phyloP scores from a whole-genome alignment of 1,140 invertebrate genomes.

The Nasonia longicornis region DNA sequence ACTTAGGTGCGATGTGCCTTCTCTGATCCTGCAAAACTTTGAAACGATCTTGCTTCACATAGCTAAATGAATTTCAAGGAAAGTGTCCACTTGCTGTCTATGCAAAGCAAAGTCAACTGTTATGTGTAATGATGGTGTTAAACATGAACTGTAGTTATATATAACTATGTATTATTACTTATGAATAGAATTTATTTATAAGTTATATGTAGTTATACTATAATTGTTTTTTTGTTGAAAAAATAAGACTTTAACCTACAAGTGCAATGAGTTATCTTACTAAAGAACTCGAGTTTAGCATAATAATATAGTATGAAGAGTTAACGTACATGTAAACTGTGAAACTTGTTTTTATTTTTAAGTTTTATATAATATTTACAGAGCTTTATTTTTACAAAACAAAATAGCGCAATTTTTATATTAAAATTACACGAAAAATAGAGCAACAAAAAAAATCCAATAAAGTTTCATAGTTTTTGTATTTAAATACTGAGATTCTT shows the following conservation, averaged over 20 bases:
- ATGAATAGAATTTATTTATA: slow-evolving; percentile 52
- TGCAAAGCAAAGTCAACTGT: slow-evolving; percentile 6
- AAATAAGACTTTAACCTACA: slow-evolving; percentile 21
- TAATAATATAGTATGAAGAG: slow-evolving; percentile 6
- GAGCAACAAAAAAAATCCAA: not conserved
- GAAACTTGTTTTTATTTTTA: slow-evolving; percentile 15
- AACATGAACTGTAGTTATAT: slow-evolving; percentile 17
- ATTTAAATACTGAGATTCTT: not conserved
- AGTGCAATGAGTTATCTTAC: slow-evolving; percentile 27
- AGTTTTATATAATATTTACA: slow-evolving; percentile 21
- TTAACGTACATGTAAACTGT: slow-evolving; percentile 1
- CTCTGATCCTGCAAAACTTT: not conserved
- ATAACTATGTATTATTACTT: slow-evolving; percentile 49
- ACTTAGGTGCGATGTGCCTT: slow-evolving; percentile 28
- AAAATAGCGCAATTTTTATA: slow-evolving; percentile 1
- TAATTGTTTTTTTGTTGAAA: not conserved
- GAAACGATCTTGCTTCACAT: slow-evolving; percentile 11
- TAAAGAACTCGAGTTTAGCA: slow-evolving; percentile 3
- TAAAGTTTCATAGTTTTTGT: not conserved
- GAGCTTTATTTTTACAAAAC: slow-evolving; percentile 20
- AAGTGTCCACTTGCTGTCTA: not conserved
- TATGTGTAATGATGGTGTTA: slow-evolving; percentile 1
- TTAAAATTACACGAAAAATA: slow-evolving; percentile 2
- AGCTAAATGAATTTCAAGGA: slow-evolving; percentile 18
- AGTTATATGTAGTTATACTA: slow-evolving; percentile 28